Evolutionary conservation across 2,797 vertebrate species (phyloP).

Genomic region (Urophycis tenuis): DNA sequence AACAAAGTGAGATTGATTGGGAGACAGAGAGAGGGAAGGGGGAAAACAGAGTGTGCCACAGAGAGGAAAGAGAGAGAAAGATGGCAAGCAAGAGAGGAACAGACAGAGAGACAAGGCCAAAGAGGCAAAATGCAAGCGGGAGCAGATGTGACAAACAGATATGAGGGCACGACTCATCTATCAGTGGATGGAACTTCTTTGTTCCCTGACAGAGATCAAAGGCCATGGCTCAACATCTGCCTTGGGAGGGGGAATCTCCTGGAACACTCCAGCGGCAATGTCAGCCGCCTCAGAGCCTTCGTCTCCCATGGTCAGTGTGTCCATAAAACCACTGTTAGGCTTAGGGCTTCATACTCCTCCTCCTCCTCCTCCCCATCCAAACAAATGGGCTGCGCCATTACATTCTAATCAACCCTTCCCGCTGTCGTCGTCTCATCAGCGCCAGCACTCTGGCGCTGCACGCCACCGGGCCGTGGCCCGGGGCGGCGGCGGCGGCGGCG

Average conservation of each 20-base stretch:
- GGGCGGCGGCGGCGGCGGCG: too few species aligned
- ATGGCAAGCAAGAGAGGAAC: background rate
- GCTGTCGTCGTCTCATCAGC: background rate
- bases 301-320: background rate
- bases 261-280: background rate
- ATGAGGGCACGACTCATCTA: constrained; percentile 7
- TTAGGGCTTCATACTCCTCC: background rate
- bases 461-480: too few species aligned
- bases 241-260: constrained; percentile 22
- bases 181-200: constrained; percentile 15
- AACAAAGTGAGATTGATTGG: background rate
- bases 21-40: background rate
- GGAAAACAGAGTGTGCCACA: background rate
- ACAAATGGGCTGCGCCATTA: background rate
- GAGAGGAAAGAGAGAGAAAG: background rate
- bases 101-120: background rate
- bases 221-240: constrained; percentile 40
- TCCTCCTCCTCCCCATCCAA: background rate
- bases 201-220: constrained; percentile 15
- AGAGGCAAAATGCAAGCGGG: background rate
- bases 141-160: constrained; percentile 5
- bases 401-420: background rate
- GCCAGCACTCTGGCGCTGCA: background rate
- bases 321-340: background rate
- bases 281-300: background rate